Conservation (phyloP, 2,888 invertebrate genomes). For the Noctua fimbriata region DNA sequence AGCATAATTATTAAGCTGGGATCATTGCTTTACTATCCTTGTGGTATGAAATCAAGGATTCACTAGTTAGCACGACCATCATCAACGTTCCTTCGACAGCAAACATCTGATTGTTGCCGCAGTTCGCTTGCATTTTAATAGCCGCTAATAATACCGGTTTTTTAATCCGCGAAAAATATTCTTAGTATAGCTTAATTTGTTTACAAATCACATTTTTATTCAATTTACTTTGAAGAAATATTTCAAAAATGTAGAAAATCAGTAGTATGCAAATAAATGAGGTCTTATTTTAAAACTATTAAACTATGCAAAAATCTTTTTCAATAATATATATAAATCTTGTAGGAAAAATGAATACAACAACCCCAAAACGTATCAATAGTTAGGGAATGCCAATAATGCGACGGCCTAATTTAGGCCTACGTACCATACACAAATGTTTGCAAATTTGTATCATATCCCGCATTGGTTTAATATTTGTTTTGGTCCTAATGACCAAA, state of each 20-base stretch:
- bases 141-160: too few species aligned
- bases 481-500: not conserved
- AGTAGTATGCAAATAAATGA: constrained; percentile 1
- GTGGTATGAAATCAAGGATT: not conserved
- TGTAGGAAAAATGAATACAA: not conserved
- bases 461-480: not conserved
- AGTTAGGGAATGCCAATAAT: not conserved
- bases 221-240: not conserved
- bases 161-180: not conserved
- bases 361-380: not conserved
- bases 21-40: not conserved
- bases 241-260: not conserved
- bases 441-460: not conserved
- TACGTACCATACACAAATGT: constrained; percentile 6
- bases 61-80: not conserved
- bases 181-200: not conserved
- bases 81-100: not conserved
- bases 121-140: not conserved
- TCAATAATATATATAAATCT: not conserved
- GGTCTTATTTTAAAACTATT: not conserved
- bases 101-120: not conserved
- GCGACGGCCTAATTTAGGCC: constrained; percentile 59
- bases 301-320: not conserved
- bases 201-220: not conserved
- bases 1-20: not conserved